These are phyloP conservation scores for Leptodactylus fallax DNA, from an alignment of 2,797 vertebrate genomes.

Conservation along the genomic window DNA sequence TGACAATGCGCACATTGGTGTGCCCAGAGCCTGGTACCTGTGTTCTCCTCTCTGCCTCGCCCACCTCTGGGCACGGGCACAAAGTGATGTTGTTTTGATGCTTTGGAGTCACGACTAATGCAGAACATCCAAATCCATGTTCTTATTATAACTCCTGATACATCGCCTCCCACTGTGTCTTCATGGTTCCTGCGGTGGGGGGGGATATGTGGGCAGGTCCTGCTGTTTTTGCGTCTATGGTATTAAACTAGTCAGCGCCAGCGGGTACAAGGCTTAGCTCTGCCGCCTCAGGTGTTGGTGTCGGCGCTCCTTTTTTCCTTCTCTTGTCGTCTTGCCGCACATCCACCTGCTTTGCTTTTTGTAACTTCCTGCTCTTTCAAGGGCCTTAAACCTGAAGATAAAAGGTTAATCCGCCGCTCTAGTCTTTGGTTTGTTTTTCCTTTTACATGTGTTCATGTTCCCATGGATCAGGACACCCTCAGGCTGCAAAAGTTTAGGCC, in stretches of 20 bases:
- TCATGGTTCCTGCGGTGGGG: neutral
- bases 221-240: neutral
- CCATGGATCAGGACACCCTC: neutral
- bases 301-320: neutral
- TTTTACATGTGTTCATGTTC: neutral
- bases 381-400: neutral
- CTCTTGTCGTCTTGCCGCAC: no score
- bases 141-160: neutral
- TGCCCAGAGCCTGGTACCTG: neutral
- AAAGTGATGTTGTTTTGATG: neutral
- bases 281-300: neutral
- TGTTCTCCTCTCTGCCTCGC: neutral
- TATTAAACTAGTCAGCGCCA: neutral
- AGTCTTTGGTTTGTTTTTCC: neutral
- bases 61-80: neutral
- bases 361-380: neutral
- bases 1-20: no score
- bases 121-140: neutral
- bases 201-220: neutral
- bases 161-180: constrained; percentile 2
- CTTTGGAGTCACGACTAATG: constrained; percentile 7
- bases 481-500: neutral
- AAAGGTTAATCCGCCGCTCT: neutral
- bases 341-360: no score
- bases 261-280: neutral